Evolutionary conservation across 2,113 vertebrate genomes (phyloP).

Genomic region (Syngnathoides biaculeatus): DNA sequence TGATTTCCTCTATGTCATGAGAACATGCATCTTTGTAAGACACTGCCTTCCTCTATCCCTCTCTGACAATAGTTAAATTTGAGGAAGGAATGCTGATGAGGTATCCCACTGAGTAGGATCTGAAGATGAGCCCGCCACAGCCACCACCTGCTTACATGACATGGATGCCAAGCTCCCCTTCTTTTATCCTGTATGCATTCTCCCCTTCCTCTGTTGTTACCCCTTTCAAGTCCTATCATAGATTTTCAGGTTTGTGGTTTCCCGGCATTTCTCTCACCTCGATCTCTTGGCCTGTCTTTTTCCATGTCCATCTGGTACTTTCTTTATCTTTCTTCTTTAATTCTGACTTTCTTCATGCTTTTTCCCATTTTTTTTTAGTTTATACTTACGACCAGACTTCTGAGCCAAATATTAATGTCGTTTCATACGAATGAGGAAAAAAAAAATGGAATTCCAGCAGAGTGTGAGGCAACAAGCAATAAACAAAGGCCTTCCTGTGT

Average conservation of each 20-base stretch:
- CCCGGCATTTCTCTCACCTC: constrained; percentile 10
- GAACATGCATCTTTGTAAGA: constrained; percentile 28
- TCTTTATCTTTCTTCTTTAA: constrained; percentile 16
- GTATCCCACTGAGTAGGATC: constrained; percentile 55
- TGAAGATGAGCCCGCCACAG: constrained; percentile 41
- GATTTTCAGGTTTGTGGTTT: constrained; percentile 40
- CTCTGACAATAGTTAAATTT: constrained; percentile 48
- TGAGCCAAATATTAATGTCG: constrained; percentile 73
- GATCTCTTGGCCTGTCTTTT: constrained; percentile 24
- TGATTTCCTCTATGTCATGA: constrained; percentile 7
- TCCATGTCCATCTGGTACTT: constrained; percentile 41
- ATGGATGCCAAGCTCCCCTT: constrained; percentile 33
- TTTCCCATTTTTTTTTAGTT: constrained; percentile 26
- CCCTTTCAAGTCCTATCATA: constrained; percentile 52
- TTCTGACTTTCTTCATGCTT: constrained; percentile 8
- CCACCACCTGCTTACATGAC: constrained; percentile 47
- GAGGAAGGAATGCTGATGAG: constrained; percentile 61
- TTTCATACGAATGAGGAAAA: constrained; percentile 64
- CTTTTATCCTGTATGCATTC: constrained; percentile 46
- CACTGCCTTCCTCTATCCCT: constrained; percentile 21
- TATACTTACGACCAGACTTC: constrained; percentile 46
- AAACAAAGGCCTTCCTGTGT: constrained; percentile 55
- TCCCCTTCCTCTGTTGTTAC: constrained; percentile 31
- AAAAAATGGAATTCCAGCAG: constrained; percentile 72
- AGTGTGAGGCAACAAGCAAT: constrained; percentile 38